Evolutionary conservation across 2,888 invertebrate species (phyloP).

Genomic region (Epinotia demarniana): DNA sequence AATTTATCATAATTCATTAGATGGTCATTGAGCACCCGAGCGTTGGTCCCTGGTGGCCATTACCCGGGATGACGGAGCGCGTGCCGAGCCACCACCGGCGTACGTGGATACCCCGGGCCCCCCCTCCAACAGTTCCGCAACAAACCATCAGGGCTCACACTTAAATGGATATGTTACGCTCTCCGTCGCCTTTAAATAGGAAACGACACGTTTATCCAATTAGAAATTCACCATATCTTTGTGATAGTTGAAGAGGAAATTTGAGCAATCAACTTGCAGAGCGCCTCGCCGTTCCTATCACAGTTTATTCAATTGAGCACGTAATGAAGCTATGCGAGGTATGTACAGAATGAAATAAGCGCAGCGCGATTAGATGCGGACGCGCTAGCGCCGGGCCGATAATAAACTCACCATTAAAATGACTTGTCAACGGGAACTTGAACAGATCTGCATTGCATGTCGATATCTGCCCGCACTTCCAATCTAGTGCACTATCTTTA

Average conservation of each 20-base stretch:
- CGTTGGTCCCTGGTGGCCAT: conserved; percentile 70
- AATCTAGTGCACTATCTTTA: conserved; percentile 38
- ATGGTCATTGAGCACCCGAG: conserved; percentile 73
- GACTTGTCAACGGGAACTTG: conserved; percentile 21
- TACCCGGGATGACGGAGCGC: conserved; percentile 82
- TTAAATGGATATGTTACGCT: conserved; percentile 73
- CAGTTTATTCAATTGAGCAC: conserved; percentile 84
- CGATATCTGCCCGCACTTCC: conserved; percentile 21
- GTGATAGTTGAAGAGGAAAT: conserved; percentile 85
- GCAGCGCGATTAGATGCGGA: conserved; percentile 56
- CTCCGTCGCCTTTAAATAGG: conserved; percentile 84
- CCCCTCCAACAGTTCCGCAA: conserved; percentile 54
- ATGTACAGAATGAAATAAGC: conserved; percentile 64
- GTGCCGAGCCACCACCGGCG: conserved; percentile 51
- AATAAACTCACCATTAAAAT: conserved; percentile 38
- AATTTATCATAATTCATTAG: conserved; percentile 77
- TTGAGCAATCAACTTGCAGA: conserved; percentile 84
- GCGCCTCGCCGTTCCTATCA: conserved; percentile 81
- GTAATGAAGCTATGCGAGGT: conserved; percentile 83
- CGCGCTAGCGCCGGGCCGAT: conserved; percentile 22
- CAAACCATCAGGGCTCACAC: conserved; percentile 64
- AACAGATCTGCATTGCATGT: conserved; percentile 19
- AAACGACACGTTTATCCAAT: conserved; percentile 85
- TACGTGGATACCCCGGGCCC: conserved; percentile 51
- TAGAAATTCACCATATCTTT: conserved; percentile 85